Conservation (phyloP, 2,113 vertebrate genomes). For the Pogonocichla stellata region DNA sequence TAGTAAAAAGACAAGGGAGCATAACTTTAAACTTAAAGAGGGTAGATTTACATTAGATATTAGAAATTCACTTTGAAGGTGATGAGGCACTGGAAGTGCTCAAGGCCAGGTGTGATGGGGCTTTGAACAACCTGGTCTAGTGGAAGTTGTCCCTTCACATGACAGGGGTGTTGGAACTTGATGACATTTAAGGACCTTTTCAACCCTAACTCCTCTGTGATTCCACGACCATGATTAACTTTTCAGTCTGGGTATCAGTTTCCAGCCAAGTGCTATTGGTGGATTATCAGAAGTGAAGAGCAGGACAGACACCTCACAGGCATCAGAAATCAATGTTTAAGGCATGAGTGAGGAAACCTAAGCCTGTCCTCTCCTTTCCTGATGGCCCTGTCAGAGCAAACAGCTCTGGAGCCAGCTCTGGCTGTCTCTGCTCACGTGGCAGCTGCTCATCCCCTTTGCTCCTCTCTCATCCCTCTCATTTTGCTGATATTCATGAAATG, state of each 20-base stretch:
- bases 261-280: not conserved
- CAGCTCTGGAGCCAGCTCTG: not conserved
- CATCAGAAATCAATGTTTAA: not conserved
- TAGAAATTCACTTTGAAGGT: not conserved
- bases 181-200: not conserved
- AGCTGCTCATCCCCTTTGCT: not conserved
- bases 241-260: not conserved
- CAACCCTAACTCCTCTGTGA: not conserved
- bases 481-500: not conserved
- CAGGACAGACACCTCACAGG: not conserved
- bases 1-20: not conserved
- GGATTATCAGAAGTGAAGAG: not conserved
- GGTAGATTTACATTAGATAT: not conserved
- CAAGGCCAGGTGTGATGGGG: not conserved
- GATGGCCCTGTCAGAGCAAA: not conserved
- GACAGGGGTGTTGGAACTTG: not conserved
- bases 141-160: not conserved
- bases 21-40: not conserved
- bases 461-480: not conserved
- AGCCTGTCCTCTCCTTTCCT: not conserved
- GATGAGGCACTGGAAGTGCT: not conserved
- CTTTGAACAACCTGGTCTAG: not conserved
- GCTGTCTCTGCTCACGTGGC: not conserved
- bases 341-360: rapidly evolving
- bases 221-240: not conserved